Conservation (phyloP, 2,113 vertebrate species). For the Xiphophorus maculatus region DNA sequence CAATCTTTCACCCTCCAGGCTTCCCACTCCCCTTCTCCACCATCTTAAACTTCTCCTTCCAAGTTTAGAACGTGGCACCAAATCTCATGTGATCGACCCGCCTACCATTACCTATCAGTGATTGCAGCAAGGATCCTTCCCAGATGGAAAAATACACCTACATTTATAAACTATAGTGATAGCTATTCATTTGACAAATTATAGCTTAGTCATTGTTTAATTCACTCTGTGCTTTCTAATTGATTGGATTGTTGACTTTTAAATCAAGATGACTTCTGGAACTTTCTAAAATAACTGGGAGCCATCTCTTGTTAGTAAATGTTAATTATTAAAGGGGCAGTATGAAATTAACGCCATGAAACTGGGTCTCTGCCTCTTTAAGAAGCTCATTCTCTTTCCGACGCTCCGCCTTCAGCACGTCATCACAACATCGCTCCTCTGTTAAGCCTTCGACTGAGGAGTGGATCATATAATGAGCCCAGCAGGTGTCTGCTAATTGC, state of each 20-base stretch:
- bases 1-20: conserved; percentile 36
- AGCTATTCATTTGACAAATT: neutral
- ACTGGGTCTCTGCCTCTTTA: too few relatives aligned
- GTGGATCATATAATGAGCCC: too few relatives aligned
- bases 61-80: neutral
- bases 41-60: conserved; percentile 17
- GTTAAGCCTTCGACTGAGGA: too few relatives aligned
- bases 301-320: neutral
- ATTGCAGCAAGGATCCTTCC: neutral
- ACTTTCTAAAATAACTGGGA: neutral
- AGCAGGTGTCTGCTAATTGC: too few relatives aligned
- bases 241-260: neutral
- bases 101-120: neutral
- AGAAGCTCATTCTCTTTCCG: too few relatives aligned
- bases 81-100: neutral
- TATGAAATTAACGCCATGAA: neutral
- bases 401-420: too few relatives aligned
- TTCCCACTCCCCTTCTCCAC: conserved; percentile 51
- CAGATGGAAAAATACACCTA: neutral
- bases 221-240: neutral
- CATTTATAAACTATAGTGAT: neutral
- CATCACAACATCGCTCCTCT: too few relatives aligned
- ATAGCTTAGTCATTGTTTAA: neutral
- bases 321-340: neutral
- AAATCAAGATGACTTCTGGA: neutral